Base-by-base conservation (phyloP, 1,140 invertebrate species). In the Meloidogyne hapla region DNA sequence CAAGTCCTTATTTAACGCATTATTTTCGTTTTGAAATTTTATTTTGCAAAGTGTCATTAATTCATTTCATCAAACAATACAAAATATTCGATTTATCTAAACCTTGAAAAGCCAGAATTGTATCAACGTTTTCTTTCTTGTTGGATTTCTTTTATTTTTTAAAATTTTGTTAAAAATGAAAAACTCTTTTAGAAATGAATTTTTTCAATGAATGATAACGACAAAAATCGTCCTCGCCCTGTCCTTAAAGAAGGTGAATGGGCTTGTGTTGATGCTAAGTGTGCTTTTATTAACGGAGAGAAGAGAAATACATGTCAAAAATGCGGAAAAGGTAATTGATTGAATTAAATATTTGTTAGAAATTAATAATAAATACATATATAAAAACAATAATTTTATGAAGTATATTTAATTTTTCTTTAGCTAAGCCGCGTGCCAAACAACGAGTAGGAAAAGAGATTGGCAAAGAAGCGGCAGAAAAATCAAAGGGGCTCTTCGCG, bases 401-500 rank as follows among this genome's bases (percentile, higher is more conserved):
- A 73, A 40, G 45, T 18, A 21, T 26, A 21, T 25, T 4, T 48
- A 70, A 13, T 33, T 78, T 10, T 21, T 72, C 74, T 79, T 77
- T 75, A 83, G 80, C 38, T n/a, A 79, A 83, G 78, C 85, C 78
- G 48, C 81, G 78, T 56, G 75, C 80, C 64, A 90, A 91, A 86
- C 93, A 95, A 88, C 94, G 95, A 89, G 90, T 96, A 73, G 95
- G 95, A 0, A 93, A 93, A 78, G 96, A 98, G 90, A 98, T 99
- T 83, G 97, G 96, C 2, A 98, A 98, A 90, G 93, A 92, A 63
- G 93, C 94, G 25, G 96, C 97, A 8, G 96, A 99, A 87, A 99
- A 98, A 89, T 97, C 94, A 81, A 92, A 95, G 83, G 97, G 97
- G 18, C 90, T 99, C n/a, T 96, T 94, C 87, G 94, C 94, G 89